Evolutionary conservation across 2,888 invertebrate genomes (phyloP), one percentile per base, ranked within the genome.

Genomic region (Onthophagus sagittarius): DNA sequence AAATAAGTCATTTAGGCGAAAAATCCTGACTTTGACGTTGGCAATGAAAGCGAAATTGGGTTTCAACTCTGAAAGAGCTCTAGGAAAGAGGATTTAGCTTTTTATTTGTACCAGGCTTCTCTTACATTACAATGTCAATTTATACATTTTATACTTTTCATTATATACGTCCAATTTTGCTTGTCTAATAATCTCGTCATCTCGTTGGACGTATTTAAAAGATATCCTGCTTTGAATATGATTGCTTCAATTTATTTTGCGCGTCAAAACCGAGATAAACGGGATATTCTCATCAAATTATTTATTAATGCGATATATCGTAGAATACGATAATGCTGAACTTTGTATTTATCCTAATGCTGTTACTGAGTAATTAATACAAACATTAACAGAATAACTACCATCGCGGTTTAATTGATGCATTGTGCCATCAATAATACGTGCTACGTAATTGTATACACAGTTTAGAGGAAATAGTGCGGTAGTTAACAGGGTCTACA

Each of bases 1-100:
- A 67, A 67, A 67, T 67, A 67, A 67, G 67, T 67, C 67, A 67
- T 67, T 67, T 67, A 67, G 23, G 31, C 67, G 67, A 67, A 53
- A 53, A 53, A 53, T 53, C 39, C 39, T 53, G 39, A 53, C 39
- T 53, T 53, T 53, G 39, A 53, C 39, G 39, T 53, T 4, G 2
- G 39, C 39, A 53, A 53, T 53, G 39, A 53, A 53, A 53, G 39
- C 39, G 39, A 53, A 53, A 53, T 53, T 53, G 39, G 9, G 7
- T 9, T 53, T 53, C 39, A 9, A 11, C 39, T 11, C 39, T 11
- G 11, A 53, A 53, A 53, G 39, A 53, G 39, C 23, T 23, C 23
- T 53, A 53, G 39, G 39, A 53, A 11, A 53, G 11, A 53, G 11
- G 39, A 7, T 53, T 53, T 53, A 53, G 39, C 39, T 53, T 53